These are phyloP conservation scores for Anthoscopus minutus DNA, from an alignment of 2,113 vertebrate species.

Conservation along the genomic window DNA sequence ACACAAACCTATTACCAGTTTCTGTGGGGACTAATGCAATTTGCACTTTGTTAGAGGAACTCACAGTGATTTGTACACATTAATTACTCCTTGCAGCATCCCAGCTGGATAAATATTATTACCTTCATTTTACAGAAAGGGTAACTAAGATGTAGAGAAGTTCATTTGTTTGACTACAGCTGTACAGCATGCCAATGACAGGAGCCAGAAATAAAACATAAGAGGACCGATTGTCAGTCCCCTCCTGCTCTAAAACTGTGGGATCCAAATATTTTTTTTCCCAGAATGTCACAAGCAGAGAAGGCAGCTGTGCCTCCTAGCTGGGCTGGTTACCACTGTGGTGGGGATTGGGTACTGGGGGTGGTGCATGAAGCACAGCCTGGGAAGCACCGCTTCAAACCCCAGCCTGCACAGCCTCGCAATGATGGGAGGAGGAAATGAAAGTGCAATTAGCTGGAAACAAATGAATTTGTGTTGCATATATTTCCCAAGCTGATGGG, in stretches of 20 bases:
- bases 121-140: slow-evolving; percentile 44
- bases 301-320: neutral
- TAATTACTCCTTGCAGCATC: slow-evolving; percentile 63
- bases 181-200: neutral
- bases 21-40: slow-evolving; percentile 60
- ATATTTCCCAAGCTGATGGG: slow-evolving; percentile 48
- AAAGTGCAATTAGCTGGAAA: slow-evolving; percentile 56
- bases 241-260: neutral
- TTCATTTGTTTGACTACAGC: slow-evolving; percentile 25
- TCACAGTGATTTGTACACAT: slow-evolving; percentile 55
- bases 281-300: neutral
- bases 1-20: slow-evolving; percentile 55
- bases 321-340: neutral
- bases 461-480: slow-evolving; percentile 42
- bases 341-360: neutral
- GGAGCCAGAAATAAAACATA: neutral
- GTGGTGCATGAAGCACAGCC: neutral
- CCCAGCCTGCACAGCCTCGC: neutral
- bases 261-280: neutral
- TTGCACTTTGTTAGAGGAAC: slow-evolving; percentile 58
- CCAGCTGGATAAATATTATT: slow-evolving; percentile 62
- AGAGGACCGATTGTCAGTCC: neutral
- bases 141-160: slow-evolving; percentile 38
- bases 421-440: slow-evolving; percentile 24
- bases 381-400: neutral